A percentile compares a stretch with the other conserved stretches of the same genome.
These are phyloP conservation scores for Chelonus insularis DNA, from an alignment of 1,140 invertebrate species.

Conservation along the genomic window DNA sequence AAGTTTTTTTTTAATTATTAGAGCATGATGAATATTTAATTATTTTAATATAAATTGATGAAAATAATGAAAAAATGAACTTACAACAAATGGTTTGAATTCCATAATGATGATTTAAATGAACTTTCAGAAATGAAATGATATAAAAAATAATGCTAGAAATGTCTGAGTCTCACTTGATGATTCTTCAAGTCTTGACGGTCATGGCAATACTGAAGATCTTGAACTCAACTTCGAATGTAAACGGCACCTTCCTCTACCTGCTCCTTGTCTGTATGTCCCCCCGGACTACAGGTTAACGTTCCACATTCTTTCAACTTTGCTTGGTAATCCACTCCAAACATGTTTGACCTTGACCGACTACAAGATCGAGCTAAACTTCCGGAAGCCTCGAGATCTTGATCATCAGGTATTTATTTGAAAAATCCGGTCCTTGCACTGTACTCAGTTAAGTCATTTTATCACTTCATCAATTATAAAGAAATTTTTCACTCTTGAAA, in stretches of 20 bases:
- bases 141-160: slow-evolving; percentile 8
- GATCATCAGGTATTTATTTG: background rate
- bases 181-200: slow-evolving; percentile 41
- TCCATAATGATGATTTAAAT: slow-evolving; percentile 42
- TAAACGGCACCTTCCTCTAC: slow-evolving; percentile 46
- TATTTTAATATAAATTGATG: background rate
- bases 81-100: slow-evolving; percentile 51
- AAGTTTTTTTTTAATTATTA: no score
- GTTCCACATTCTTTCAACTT: slow-evolving; percentile 45
- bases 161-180: slow-evolving; percentile 3
- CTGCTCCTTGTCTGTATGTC: slow-evolving; percentile 30
- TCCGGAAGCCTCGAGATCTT: slow-evolving; percentile 18
- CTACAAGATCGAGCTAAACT: slow-evolving; percentile 27
- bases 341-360: slow-evolving; percentile 50
- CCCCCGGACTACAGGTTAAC: slow-evolving; percentile 36
- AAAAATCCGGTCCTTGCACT: background rate
- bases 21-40: no score
- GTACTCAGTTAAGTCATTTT: background rate
- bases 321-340: slow-evolving; percentile 16
- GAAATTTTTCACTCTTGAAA: no score
- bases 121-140: background rate
- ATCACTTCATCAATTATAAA: background rate
- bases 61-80: slow-evolving; percentile 29
- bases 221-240: slow-evolving; percentile 40
- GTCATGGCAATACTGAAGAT: slow-evolving; percentile 56